Conservation (phyloP, 2,888 invertebrate species). For the Sarcophaga caerulescens region DNA sequence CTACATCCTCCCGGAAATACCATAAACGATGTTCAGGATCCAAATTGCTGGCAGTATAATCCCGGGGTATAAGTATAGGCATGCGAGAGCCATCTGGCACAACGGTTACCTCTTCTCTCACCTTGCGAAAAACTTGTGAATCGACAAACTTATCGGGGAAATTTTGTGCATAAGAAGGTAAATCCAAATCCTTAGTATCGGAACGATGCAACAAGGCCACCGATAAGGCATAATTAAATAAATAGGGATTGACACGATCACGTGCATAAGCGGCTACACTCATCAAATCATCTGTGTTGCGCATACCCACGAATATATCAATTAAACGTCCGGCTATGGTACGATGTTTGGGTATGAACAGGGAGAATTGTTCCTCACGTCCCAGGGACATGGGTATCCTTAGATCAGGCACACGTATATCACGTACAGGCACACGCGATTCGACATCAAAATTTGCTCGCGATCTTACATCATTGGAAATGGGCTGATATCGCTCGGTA, state of each 20-base stretch:
- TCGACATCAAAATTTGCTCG: constrained; percentile 84
- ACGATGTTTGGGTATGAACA: constrained; percentile 87
- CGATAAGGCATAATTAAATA: constrained; percentile 90
- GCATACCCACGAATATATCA: constrained; percentile 87
- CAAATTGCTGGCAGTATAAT: constrained; percentile 88
- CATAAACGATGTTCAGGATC: constrained; percentile 88
- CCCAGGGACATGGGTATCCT: constrained; percentile 84
- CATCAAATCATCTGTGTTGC: constrained; percentile 86
- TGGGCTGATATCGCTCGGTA: constrained; percentile 82
- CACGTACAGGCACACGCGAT: constrained; percentile 83
- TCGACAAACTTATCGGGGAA: constrained; percentile 87
- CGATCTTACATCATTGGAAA: constrained; percentile 82
- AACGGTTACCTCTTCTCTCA: constrained; percentile 83
- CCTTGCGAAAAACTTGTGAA: constrained; percentile 83
- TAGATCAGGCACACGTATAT: constrained; percentile 86
- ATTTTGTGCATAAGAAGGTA: constrained; percentile 85
- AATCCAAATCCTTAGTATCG: constrained; percentile 84
- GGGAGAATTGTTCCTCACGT: constrained; percentile 86
- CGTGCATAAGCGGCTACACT: constrained; percentile 86
- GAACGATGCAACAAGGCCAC: constrained; percentile 87
- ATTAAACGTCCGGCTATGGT: constrained; percentile 86
- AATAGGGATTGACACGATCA: constrained; percentile 88
- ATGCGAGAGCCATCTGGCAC: constrained; percentile 86
- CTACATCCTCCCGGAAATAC: constrained; percentile 83
- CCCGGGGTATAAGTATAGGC: constrained; percentile 83